These are phyloP conservation scores for Orthosia gracilis DNA, from an alignment of 2,888 invertebrate genomes.

Conservation along the genomic window DNA sequence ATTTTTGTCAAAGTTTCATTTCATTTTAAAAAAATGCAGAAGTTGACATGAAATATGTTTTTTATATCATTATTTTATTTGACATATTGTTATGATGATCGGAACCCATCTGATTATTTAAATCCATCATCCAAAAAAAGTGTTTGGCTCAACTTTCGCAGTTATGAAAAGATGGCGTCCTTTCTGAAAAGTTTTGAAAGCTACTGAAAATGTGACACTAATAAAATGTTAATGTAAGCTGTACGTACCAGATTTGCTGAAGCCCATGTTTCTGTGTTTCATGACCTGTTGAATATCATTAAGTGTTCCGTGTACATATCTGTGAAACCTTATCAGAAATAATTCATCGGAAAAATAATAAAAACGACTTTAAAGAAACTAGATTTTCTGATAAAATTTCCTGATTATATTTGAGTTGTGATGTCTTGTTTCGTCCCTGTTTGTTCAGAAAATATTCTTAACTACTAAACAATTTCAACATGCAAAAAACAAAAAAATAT, in stretches of 20 bases:
- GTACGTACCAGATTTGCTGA: slow-evolving; percentile 40
- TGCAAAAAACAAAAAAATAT: not conserved
- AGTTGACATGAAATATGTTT: not conserved
- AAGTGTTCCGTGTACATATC: slow-evolving; percentile 32
- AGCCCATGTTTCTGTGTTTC: slow-evolving; percentile 37
- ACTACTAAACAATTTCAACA: slow-evolving; percentile 3
- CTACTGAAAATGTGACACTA: slow-evolving; percentile 39
- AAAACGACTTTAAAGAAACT: too few species aligned
- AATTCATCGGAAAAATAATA: not conserved
- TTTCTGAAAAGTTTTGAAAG: slow-evolving; percentile 8
- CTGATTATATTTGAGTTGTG: not conserved
- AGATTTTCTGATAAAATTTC: slow-evolving; percentile 22
- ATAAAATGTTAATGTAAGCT: slow-evolving; percentile 36
- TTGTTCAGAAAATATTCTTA: slow-evolving; percentile 11
- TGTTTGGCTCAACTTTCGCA: not conserved
- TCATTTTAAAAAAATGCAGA: not conserved
- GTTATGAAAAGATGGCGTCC: not conserved
- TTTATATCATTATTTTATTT: not conserved
- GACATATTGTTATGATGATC: not conserved
- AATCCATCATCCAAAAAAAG: not conserved
- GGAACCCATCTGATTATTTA: not conserved
- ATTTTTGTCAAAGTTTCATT: slow-evolving; percentile 1
- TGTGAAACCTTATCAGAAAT: slow-evolving; percentile 22
- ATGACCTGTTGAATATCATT: slow-evolving; percentile 34
- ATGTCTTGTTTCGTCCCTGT: slow-evolving; percentile 25